Conservation (phyloP, 2,113 vertebrate genomes). For the Polypterus senegalus region DNA sequence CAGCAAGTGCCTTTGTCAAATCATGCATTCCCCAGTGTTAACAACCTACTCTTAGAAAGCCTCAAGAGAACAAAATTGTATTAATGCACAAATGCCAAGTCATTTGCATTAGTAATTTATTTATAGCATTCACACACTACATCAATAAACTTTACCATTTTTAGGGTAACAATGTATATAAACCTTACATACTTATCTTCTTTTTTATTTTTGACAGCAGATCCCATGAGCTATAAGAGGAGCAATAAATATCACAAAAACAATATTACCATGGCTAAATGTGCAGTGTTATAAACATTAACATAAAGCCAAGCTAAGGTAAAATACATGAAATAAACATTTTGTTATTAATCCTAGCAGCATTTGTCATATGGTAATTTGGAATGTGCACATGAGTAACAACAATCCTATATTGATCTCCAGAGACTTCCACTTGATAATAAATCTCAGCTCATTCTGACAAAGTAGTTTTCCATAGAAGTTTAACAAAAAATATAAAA, state of each 20-base stretch:
- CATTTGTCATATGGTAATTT: slow-evolving; percentile 26
- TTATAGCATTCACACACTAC: slow-evolving; percentile 15
- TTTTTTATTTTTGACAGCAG: slow-evolving; percentile 24
- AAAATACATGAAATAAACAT: slow-evolving; percentile 26
- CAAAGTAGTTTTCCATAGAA: no score
- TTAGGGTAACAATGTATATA: slow-evolving; percentile 23
- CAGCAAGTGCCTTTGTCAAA: slow-evolving; percentile 7
- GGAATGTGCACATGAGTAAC: no score
- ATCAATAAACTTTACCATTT: slow-evolving; percentile 20
- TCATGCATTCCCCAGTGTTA: slow-evolving; percentile 7
- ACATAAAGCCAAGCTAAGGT: slow-evolving; percentile 22
- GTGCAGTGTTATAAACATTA: slow-evolving; percentile 30
- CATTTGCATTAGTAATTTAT: slow-evolving; percentile 21
- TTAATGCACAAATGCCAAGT: slow-evolving; percentile 14
- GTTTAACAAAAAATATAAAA: no score
- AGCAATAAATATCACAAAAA: slow-evolving; percentile 43
- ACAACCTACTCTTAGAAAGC: slow-evolving; percentile 1
- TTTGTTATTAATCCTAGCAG: slow-evolving; percentile 27
- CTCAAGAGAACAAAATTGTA: slow-evolving; percentile 10
- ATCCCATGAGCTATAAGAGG: slow-evolving; percentile 21
- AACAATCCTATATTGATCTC: no score
- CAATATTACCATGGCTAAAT: slow-evolving; percentile 38
- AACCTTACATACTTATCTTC: slow-evolving; percentile 26
- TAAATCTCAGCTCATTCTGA: no score
- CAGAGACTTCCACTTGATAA: no score